Conservation (phyloP, 30 jellyfish, hydroid and myxozoan species). For the Catostylus mosaicus region DNA sequence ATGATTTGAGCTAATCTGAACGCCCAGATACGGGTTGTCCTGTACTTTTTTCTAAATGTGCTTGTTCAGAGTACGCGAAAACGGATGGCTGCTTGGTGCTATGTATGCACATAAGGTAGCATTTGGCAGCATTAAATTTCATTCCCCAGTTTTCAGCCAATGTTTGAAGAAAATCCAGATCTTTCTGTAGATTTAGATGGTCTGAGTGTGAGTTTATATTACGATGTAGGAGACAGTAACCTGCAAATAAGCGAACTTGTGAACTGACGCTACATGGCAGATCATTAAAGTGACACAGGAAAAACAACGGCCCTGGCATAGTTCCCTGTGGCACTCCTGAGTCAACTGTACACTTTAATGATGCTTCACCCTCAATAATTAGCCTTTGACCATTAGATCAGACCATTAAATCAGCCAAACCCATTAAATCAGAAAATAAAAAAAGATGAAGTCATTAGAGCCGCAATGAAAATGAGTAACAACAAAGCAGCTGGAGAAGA, state of each 20-base stretch:
- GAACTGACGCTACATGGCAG: not conserved
- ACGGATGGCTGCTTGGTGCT: too few relatives aligned
- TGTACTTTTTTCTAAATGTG: too few relatives aligned
- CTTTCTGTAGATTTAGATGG: not conserved
- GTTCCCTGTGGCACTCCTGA: conserved; percentile 49
- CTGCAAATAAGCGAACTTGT: conserved; percentile 15
- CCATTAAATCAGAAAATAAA: conserved; percentile 13
- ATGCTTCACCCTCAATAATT: too few relatives aligned
- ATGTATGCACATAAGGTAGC: too few relatives aligned
- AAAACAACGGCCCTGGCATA: conserved; percentile 34
- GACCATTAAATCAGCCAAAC: not conserved
- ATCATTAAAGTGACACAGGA: conserved; percentile 19
- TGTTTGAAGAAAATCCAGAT: not conserved
- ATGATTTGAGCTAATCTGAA: too few relatives aligned
- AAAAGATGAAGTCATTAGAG: conserved; percentile 2
- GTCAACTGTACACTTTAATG: conserved; percentile 1
- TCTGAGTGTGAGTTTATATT: not conserved
- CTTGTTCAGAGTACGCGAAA: too few relatives aligned
- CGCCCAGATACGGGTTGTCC: too few relatives aligned
- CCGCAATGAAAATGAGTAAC: conserved; percentile 26
- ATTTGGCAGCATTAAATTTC: conserved; percentile 10
- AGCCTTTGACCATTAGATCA: too few relatives aligned
- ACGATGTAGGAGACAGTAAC: conserved; percentile 11
- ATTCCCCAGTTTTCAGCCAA: conserved; percentile 9
- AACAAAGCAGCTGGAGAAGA: too few relatives aligned